Percentiles rank a stretch among this genome's conserved stretches.
Conservation (phyloP, 2,888 invertebrate species). For the Calameuta filiformis region DNA sequence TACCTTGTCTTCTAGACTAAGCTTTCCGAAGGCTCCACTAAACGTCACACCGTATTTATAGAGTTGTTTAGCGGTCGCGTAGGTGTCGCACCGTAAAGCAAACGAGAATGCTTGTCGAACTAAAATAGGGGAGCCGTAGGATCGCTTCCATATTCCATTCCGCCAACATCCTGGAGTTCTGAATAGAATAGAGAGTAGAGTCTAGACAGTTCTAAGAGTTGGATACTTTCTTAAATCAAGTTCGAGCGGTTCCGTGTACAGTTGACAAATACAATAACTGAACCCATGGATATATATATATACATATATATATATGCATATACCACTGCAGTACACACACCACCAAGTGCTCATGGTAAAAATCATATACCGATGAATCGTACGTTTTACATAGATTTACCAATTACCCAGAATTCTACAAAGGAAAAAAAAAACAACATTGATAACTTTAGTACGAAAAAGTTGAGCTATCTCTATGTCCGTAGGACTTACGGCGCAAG, state of each 20-base stretch:
- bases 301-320: too few relatives aligned
- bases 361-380: neutral
- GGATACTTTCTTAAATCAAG: neutral
- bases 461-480: neutral
- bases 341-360: neutral
- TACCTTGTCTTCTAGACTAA: neutral
- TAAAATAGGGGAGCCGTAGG: neutral
- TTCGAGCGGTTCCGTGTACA: neutral
- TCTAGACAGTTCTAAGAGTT: neutral
- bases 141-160: neutral
- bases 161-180: neutral
- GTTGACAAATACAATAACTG: neutral
- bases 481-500: neutral
- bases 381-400: neutral
- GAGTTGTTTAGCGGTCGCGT: neutral
- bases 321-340: neutral
- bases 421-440: neutral
- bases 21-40: neutral
- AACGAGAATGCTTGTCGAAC: neutral
- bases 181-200: neutral
- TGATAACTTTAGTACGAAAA: neutral
- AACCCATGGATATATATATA: too few relatives aligned
- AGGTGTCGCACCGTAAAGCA: neutral
- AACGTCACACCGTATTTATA: neutral
- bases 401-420: neutral